Evolutionary conservation across 1,140 invertebrate species (phyloP), one percentile per base, ranked within the genome.

Genomic region (Hylaeus anthracinus): DNA sequence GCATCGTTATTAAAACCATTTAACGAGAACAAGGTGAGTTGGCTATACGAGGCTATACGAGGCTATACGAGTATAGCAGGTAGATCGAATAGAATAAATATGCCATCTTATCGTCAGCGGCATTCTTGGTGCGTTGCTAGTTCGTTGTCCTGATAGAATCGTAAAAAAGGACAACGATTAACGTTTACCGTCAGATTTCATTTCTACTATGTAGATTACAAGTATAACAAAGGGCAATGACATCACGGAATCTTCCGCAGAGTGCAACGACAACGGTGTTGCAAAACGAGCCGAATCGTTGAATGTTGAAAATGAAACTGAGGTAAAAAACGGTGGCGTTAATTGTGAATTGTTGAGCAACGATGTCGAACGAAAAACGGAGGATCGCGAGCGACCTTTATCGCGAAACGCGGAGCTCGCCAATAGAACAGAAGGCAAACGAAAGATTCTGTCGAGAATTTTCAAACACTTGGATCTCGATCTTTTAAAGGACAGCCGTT

Each of bases 1-100:
- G 94, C 95, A 82, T 84, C 95, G 5, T 88, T 95, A 3, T 94
- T 97, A 88, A 95, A 95, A 86, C 95, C 95, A 0, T 95, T 97
- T 45, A 39, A 80, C 55, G 43, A 89, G 75, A 43, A 64, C 64
- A 66, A 86, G 69, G 85, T 86, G 81, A 78, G 83, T 77, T 60
- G 12, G 71, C 66, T 60, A 43, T 65, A 89, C 43, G 10, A 37
- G 1, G n/a, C 26, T 26, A 26, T 26, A 26, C 26, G 26, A 26
- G 12, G 71, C 66, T 60, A 43, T 65, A 89, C 43, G 10, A 37
- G 1, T 26, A 14, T 51, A 9, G 10, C 2, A 10, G 9, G 10
- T 10, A 37, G 12, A 39, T 37, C n/a, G 3, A 51, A 53, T 8
- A 4, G 15, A 37, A n/a, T n/a, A 14, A 15, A 37, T 48, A 10